Evolutionary conservation across 2,797 vertebrate genomes (phyloP).

Genomic region (Dermochelys coriacea): DNA sequence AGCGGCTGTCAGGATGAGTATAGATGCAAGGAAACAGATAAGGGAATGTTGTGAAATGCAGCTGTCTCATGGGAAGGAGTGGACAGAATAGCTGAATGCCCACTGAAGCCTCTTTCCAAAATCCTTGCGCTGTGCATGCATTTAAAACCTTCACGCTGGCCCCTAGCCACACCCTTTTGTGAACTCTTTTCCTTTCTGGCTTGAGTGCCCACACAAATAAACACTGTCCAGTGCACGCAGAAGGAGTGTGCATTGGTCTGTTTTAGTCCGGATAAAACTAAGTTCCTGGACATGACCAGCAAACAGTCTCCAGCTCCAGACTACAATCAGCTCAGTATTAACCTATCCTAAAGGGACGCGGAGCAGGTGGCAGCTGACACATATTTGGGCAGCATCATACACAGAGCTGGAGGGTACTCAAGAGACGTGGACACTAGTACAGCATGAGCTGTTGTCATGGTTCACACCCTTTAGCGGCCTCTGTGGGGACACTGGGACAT

Average conservation of each 20-base stretch:
- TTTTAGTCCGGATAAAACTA: neutral
- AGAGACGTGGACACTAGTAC: neutral
- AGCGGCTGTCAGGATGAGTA: neutral
- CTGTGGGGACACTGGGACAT: neutral
- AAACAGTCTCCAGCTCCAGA: neutral
- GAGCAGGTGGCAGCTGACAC: neutral
- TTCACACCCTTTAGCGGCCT: neutral
- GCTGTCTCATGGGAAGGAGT: neutral
- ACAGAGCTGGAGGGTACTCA: neutral
- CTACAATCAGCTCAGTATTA: neutral
- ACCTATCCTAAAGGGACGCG: neutral
- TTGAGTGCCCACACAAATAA: neutral
- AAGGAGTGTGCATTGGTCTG: neutral
- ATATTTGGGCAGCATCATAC: neutral
- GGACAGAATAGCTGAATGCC: rapidly evolving
- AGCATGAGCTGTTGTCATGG: no score
- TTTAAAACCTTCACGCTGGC: neutral
- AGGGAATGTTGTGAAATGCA: neutral
- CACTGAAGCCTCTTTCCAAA: neutral
- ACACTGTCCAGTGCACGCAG: neutral
- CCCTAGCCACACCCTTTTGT: neutral
- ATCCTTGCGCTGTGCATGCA: neutral
- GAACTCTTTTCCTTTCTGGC: neutral
- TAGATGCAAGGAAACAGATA: rapidly evolving
- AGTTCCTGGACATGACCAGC: neutral